Conservation (phyloP, 2,888 invertebrate species). For the Caenorhabditis sp. region DNA sequence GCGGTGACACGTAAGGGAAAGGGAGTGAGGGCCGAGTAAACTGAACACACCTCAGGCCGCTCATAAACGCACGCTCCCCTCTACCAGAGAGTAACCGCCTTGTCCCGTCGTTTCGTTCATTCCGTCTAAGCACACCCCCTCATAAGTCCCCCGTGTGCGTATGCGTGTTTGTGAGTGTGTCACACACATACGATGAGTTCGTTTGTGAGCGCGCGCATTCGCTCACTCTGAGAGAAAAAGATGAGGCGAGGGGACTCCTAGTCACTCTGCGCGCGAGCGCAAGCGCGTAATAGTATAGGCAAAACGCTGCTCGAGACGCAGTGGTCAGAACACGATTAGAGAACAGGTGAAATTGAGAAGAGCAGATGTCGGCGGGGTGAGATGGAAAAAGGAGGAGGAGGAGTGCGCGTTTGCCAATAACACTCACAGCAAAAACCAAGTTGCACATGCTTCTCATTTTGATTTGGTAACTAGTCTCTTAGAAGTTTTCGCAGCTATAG, state of each 20-base stretch:
- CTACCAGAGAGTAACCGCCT: neutral
- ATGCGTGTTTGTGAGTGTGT: conserved; percentile 52
- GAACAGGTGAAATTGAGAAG: conserved; percentile 58
- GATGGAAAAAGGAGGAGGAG: conserved; percentile 1
- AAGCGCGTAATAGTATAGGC: conserved; percentile 33
- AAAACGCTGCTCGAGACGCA: conserved; percentile 20
- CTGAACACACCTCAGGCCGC: conserved; percentile 34
- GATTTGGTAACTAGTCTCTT: neutral
- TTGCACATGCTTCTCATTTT: conserved; percentile 22
- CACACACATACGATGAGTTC: conserved; percentile 6
- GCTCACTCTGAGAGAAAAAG: neutral
- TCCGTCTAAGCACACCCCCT: neutral
- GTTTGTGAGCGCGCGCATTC: conserved; percentile 16
- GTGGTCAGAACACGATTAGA: conserved; percentile 46
- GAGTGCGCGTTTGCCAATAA: conserved; percentile 50
- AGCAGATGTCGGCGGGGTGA: conserved; percentile 43
- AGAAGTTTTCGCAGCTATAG: neutral
- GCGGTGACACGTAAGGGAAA: neutral
- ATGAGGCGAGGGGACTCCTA: neutral
- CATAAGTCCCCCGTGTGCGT: neutral
- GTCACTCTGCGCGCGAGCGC: neutral
- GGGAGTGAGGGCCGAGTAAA: conserved; percentile 6
- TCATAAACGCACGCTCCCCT: conserved; percentile 13
- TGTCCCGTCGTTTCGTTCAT: neutral
- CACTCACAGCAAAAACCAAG: conserved; percentile 51